These are phyloP conservation scores for Bombylius major DNA, from an alignment of 2,888 invertebrate species.

Conservation along the genomic window DNA sequence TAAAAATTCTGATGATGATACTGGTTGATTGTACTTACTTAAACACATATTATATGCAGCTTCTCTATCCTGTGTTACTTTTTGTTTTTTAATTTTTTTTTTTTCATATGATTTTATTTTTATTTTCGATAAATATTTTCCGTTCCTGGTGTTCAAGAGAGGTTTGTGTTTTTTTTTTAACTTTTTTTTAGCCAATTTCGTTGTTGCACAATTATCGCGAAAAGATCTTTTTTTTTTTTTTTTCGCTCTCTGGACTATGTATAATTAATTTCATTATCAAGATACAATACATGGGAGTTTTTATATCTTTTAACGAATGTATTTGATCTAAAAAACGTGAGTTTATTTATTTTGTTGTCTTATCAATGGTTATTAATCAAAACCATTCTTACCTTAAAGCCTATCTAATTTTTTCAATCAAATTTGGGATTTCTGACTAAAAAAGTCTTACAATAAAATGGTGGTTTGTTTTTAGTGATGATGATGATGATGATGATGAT, in stretches of 20 bases:
- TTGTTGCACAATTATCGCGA: constrained; percentile 11
- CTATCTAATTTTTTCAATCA: constrained; percentile 14
- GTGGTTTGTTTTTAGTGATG: too few relatives aligned
- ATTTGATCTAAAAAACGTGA: constrained; percentile 20
- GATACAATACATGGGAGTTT: constrained; percentile 18
- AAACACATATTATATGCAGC: too few relatives aligned
- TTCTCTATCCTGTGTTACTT: too few relatives aligned
- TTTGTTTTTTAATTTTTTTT: background rate
- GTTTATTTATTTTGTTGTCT: constrained; percentile 20
- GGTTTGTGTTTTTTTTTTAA: background rate
- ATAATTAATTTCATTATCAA: constrained; percentile 22
- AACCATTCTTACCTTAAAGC: constrained; percentile 10
- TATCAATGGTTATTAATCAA: constrained; percentile 21
- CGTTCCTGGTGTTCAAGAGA: too few relatives aligned
- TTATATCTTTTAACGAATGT: constrained; percentile 21
- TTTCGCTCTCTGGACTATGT: constrained; percentile 16
- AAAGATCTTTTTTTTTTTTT: constrained; percentile 5
- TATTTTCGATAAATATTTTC: background rate
- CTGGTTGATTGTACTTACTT: too few relatives aligned
- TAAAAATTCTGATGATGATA: too few relatives aligned
- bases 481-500: too few relatives aligned
- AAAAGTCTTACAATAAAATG: too few relatives aligned
- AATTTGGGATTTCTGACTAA: constrained; percentile 10
- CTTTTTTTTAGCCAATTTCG: constrained; percentile 9
- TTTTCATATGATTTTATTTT: background rate